phyloP scores from a whole-genome alignment of 1,140 invertebrate species.

The Penaeus vannamei region DNA sequence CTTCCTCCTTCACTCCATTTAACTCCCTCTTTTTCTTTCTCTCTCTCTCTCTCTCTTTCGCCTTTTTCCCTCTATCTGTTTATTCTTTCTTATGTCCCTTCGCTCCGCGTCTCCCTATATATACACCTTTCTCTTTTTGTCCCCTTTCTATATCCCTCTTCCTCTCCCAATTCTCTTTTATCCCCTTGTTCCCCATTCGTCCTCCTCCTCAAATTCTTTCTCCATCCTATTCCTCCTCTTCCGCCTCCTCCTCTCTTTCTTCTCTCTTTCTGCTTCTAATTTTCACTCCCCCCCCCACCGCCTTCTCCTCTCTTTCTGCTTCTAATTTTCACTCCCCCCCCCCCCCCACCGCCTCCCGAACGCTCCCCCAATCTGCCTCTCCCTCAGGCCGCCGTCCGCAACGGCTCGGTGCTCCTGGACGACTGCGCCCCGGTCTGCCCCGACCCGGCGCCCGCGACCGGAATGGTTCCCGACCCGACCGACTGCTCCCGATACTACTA shows the following conservation, averaged over 20 bases:
- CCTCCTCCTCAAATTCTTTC: no score
- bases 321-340: background rate
- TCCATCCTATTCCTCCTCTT: no score
- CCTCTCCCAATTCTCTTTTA: background rate
- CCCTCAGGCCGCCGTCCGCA: no score
- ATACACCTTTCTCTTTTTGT: no score
- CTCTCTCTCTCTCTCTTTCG: background rate
- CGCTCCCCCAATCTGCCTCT: background rate
- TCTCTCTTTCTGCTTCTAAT: background rate
- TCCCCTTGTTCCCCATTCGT: background rate
- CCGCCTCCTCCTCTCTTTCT: background rate
- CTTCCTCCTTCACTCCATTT: no score
- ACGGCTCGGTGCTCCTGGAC: no score
- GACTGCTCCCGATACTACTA: no score
- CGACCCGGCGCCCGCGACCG: no score
- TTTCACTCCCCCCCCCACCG: no score
- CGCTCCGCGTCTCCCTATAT: background rate
- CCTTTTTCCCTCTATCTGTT: background rate
- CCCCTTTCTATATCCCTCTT: background rate
- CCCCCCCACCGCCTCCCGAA: background rate
- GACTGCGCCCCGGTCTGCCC: no score
- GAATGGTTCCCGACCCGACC: no score
- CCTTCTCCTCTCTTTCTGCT: background rate
- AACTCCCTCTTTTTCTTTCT: no score
- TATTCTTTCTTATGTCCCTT: background rate